Base-by-base conservation (phyloP, 2,113 vertebrate genomes). In the Corvus cornix region DNA sequence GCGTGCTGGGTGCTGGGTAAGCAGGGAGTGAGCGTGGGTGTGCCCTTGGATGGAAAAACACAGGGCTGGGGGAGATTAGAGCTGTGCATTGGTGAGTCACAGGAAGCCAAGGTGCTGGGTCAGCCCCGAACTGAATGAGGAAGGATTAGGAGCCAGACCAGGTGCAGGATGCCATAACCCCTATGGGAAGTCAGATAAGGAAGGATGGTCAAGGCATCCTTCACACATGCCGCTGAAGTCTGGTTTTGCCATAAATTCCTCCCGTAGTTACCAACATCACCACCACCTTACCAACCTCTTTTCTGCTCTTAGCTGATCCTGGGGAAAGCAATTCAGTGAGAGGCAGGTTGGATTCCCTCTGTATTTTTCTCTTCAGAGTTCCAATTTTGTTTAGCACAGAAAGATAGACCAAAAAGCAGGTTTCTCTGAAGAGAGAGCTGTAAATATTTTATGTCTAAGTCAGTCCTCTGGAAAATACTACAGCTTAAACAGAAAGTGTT, bases 21-120 rank as follows among this genome's bases (percentile, higher is more conserved):
- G 28, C 44, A 3, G 9, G 39, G 33, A 58, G 21, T 4, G 2
- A 73, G 59, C 0, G 0, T 1, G 1, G 20, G 18, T 69, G 75
- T 82, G 33, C 7, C 18, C 22, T 74, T 13, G 26, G 27, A 43
- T 70, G 33, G 74, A 2, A 14, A 77, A 58, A 66, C 22, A 35
- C 0, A 2, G 64, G 43, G n/a, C 37, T 27, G 3, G 14, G 44
- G 72, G 20, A 75, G 23, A n/a, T 52, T 76, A 58, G 73, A 82
- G 18, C 43, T 4, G 2, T 1, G 1, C 0, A 1, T 41, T 53
- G n/a, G 15, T 84, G 44, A 88, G 23, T 35, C 0, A 1, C 11
- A 21, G 53, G 49, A 31, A 70, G 11, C 6, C 37, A 52, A 73
- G 24, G 18, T 48, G 17, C 27, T 37, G 76, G 9, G 13, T 69